Conservation (phyloP, 2,888 invertebrate genomes). For the Drymonia ruficornis region DNA sequence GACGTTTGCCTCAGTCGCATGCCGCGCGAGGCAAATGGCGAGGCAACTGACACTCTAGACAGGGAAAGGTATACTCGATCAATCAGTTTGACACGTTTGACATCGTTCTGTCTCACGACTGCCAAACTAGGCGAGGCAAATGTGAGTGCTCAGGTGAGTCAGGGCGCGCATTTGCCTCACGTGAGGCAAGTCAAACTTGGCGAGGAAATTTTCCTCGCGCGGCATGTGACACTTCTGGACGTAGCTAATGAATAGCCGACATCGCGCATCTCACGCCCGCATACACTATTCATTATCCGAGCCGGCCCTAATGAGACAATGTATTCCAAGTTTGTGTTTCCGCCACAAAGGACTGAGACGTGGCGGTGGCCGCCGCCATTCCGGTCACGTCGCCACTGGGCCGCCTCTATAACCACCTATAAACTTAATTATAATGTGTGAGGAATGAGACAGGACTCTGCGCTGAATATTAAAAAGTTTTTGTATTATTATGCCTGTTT, state of each 20-base stretch:
- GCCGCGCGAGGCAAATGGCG: too few species aligned
- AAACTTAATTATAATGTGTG: slow-evolving; percentile 31
- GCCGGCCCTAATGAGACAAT: slow-evolving; percentile 59
- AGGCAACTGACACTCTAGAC: too few species aligned
- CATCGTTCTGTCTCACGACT: too few species aligned
- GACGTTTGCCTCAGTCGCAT: too few species aligned
- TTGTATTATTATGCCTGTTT: not conserved
- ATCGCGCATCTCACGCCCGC: slow-evolving; percentile 13
- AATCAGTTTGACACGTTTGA: too few species aligned
- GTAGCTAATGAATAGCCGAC: not conserved
- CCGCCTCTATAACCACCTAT: slow-evolving; percentile 18
- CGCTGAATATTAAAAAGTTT: slow-evolving; percentile 9
- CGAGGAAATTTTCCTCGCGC: too few species aligned
- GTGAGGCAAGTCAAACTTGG: too few species aligned
- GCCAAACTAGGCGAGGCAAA: too few species aligned
- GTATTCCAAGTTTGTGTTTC: slow-evolving; percentile 52
- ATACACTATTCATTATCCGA: slow-evolving; percentile 63
- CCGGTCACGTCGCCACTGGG: slow-evolving; percentile 23
- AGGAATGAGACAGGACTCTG: slow-evolving; percentile 21
- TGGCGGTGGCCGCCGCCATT: slow-evolving; percentile 22
- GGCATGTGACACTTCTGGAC: too few species aligned
- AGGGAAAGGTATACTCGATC: too few species aligned
- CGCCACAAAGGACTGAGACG: slow-evolving; percentile 34
- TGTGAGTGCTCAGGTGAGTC: too few species aligned
- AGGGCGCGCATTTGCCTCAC: too few species aligned